A percentile compares a stretch with the other conserved stretches of the same genome.
phyloP scores from a whole-genome alignment of 2,888 invertebrate species.

The Epinotia bilunana region DNA sequence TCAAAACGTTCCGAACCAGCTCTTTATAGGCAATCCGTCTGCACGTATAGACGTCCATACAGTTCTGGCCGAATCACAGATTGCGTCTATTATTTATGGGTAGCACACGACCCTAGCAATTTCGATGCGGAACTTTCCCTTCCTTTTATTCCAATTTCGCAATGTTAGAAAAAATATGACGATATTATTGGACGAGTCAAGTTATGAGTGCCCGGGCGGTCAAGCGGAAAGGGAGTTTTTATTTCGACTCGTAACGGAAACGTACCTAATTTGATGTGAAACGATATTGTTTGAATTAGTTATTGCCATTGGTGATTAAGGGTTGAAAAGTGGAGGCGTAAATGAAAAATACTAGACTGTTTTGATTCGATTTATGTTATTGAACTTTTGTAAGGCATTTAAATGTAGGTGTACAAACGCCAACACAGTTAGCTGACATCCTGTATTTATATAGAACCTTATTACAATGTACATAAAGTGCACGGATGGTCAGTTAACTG shows the following conservation, averaged over 20 bases:
- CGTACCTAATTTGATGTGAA: slow-evolving; percentile 49
- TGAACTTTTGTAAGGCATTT: no score
- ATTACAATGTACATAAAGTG: no score
- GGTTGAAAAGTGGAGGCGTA: neutral
- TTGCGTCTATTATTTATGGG: slow-evolving; percentile 82
- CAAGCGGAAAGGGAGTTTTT: slow-evolving; percentile 75
- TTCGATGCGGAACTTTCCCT: slow-evolving; percentile 76
- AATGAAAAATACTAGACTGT: neutral
- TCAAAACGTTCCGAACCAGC: slow-evolving; percentile 10
- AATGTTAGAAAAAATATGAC: slow-evolving; percentile 82
- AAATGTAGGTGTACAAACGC: no score
- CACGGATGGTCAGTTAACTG: no score
- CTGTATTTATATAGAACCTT: no score
- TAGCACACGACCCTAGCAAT: slow-evolving; percentile 75
- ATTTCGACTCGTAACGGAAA: slow-evolving; percentile 56
- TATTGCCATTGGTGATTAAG: slow-evolving; percentile 31
- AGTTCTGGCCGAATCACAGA: slow-evolving; percentile 66
- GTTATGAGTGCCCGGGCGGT: slow-evolving; percentile 71
- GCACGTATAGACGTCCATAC: slow-evolving; percentile 40
- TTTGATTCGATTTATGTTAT: neutral
- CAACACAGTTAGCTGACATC: no score
- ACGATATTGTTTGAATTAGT: slow-evolving; percentile 44
- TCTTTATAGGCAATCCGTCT: slow-evolving; percentile 21
- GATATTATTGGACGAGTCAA: slow-evolving; percentile 79
- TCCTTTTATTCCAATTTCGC: slow-evolving; percentile 80